Evolutionary conservation across 2,113 vertebrate species (phyloP).

Genomic region (Meriones unguiculatus): DNA sequence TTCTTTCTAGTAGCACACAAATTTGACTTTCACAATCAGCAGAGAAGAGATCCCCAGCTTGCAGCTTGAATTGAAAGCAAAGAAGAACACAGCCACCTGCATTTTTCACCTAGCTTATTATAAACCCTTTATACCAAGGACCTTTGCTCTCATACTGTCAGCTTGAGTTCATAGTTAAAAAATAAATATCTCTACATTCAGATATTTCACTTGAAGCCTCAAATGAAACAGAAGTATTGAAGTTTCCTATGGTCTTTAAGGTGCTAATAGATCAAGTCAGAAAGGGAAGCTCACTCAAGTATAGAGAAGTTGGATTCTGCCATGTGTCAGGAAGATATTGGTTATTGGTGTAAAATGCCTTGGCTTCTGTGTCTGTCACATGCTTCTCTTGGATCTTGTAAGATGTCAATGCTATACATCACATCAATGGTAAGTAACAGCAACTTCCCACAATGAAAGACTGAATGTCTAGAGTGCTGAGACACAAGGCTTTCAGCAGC

Average conservation of each 20-base stretch:
- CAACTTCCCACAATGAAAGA: not conserved
- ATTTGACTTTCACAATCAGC: fast-evolving
- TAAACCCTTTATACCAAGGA: slow-evolving; percentile 7
- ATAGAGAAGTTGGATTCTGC: not conserved
- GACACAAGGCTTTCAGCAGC: not conserved
- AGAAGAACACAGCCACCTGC: not conserved
- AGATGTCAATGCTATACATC: not conserved
- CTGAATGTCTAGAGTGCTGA: not conserved
- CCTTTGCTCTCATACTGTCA: not conserved
- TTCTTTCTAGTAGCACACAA: not conserved
- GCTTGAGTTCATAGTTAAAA: slow-evolving; percentile 43
- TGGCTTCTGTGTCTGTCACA: not conserved
- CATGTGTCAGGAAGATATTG: not conserved
- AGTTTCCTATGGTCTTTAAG: not conserved
- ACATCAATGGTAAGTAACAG: not conserved
- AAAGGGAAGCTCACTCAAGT: not conserved
- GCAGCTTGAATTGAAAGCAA: not conserved
- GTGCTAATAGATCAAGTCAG: not conserved
- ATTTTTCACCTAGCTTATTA: not conserved
- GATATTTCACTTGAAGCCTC: not conserved
- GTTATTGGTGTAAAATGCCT: not conserved
- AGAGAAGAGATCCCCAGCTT: not conserved
- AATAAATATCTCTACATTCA: not conserved
- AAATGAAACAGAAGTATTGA: not conserved
- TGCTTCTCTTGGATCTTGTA: not conserved